A percentile compares a stretch with the other conserved stretches of the same genome.
Evolutionary conservation across 2,797 vertebrate genomes (phyloP).

Genomic region (Micropoecilia bifurca): DNA sequence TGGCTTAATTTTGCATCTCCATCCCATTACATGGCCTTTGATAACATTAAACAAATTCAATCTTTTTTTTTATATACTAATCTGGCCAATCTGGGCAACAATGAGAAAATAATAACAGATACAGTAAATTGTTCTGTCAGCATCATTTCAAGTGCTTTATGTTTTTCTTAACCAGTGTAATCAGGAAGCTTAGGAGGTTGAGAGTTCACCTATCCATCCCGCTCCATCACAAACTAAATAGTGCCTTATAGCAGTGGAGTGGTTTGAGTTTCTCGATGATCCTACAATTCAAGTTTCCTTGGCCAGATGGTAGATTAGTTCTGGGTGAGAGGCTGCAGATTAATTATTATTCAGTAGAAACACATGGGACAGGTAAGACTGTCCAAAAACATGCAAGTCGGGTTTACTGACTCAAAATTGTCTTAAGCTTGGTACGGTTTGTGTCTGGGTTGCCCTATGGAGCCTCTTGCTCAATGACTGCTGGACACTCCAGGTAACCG

Average conservation of each 20-base stretch:
- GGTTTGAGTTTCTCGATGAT: not conserved
- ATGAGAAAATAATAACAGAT: not conserved
- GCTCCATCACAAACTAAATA: not conserved
- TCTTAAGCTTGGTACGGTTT: not conserved
- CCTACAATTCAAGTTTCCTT: too few relatives aligned
- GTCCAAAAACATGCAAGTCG: too few relatives aligned
- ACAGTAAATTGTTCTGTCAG: not conserved
- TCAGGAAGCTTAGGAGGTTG: not conserved
- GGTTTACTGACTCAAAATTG: not conserved
- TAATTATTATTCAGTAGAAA: not conserved
- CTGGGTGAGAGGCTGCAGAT: not conserved
- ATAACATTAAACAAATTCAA: not conserved
- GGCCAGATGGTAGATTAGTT: not conserved
- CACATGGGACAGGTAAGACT: too few relatives aligned
- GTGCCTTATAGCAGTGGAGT: not conserved
- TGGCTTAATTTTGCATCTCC: not conserved
- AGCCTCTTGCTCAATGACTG: not conserved
- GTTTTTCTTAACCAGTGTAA: not conserved
- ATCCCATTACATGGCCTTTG: not conserved
- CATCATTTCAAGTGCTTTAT: not conserved
- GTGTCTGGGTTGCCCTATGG: not conserved
- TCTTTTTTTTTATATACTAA: not conserved
- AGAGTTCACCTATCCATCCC: not conserved
- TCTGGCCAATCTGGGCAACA: not conserved
- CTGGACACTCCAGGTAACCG: not conserved